Percentiles rank a stretch among this genome's conserved stretches.
Conservation (phyloP, 2,113 vertebrate species). For the Serilophus lunatus region DNA sequence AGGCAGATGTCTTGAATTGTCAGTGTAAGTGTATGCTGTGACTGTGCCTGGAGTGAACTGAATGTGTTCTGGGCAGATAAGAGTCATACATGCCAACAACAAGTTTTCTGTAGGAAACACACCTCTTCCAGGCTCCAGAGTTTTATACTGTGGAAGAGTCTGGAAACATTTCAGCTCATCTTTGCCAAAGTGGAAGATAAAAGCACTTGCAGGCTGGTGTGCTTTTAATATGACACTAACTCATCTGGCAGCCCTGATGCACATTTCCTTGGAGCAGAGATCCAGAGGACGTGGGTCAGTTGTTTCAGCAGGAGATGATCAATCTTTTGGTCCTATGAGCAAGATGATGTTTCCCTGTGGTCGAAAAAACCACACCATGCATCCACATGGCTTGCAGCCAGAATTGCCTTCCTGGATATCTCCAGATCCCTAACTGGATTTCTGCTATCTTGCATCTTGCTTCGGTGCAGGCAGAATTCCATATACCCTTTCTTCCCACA, state of each 20-base stretch:
- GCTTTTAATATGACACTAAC: background rate
- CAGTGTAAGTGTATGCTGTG: background rate
- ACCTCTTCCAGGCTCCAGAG: background rate
- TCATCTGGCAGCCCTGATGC: background rate
- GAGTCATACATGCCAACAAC: background rate
- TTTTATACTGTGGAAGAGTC: background rate
- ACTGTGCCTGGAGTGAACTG: background rate
- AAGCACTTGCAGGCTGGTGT: background rate
- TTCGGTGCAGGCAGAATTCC: background rate
- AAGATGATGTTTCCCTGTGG: background rate
- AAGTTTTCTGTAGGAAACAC: background rate
- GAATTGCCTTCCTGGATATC: background rate
- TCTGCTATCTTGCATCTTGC: background rate
- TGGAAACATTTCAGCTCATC: background rate
- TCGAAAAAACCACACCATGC: background rate
- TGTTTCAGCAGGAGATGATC: background rate
- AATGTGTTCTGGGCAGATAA: background rate
- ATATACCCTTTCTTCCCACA: background rate
- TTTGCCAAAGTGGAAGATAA: background rate
- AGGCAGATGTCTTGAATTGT: background rate
- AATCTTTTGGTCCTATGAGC: background rate
- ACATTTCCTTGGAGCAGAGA: background rate
- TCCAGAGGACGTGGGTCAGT: background rate
- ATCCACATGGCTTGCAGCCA: background rate
- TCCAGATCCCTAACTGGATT: background rate